These are phyloP conservation scores for Apeltes quadracus DNA, from an alignment of 2,113 vertebrate species.

Conservation along the genomic window DNA sequence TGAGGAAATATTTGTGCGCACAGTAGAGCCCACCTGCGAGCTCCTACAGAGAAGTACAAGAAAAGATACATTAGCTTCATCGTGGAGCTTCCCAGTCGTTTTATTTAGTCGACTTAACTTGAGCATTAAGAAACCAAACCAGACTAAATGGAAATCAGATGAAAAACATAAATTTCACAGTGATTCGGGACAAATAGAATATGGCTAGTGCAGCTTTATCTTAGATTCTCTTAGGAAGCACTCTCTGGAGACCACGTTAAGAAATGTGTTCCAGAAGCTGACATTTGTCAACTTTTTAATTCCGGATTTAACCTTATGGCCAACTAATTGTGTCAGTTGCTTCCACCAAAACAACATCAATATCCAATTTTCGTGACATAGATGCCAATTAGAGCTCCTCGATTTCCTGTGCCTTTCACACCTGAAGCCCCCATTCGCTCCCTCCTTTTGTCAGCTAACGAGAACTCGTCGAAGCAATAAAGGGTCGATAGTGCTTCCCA, in stretches of 20 bases:
- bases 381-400: neutral
- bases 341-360: neutral
- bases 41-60: no score
- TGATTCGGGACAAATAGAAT: neutral
- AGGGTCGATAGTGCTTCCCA: conserved; percentile 6
- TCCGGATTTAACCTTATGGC: neutral
- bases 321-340: neutral
- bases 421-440: neutral
- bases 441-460: neutral
- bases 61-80: no score
- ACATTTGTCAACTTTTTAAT: neutral
- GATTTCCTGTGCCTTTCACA: neutral
- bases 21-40: no score
- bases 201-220: neutral
- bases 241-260: neutral
- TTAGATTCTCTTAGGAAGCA: neutral
- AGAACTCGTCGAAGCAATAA: neutral
- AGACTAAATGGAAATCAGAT: neutral
- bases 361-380: neutral
- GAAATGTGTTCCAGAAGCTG: neutral
- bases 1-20: no score
- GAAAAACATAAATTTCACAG: neutral
- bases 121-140: neutral
- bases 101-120: no score
- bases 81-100: no score